These are phyloP conservation scores for Tarsius wallacei DNA, from an alignment of 2,797 vertebrate genomes.

Conservation along the genomic window DNA sequence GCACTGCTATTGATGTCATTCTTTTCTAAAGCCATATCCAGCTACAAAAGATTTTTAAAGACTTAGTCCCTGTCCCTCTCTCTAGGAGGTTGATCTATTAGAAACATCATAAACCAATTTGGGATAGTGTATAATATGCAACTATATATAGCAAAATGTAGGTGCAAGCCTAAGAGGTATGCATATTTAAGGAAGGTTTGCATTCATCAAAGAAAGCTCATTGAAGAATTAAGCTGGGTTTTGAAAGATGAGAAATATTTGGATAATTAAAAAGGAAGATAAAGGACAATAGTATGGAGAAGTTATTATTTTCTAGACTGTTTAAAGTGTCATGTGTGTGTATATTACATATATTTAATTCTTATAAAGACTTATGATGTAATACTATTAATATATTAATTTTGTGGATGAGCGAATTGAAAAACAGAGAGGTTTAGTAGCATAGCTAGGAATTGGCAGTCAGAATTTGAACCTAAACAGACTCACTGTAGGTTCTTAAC, in stretches of 20 bases:
- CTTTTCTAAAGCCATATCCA: not conserved
- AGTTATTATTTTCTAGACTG: conserved; percentile 27
- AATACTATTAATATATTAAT: not conserved
- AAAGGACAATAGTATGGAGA: not conserved
- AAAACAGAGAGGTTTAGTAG: conserved; percentile 24
- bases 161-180: not conserved
- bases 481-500: not conserved
- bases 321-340: not conserved
- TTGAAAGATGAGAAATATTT: conserved; percentile 39
- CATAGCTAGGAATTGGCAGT: not conserved
- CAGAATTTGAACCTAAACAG: not conserved
- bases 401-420: conserved; percentile 37
- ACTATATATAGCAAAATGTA: not conserved
- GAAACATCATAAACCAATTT: conserved; percentile 41
- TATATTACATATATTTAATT: conserved; percentile 5
- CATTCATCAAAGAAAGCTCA: not conserved
- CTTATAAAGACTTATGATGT: not conserved
- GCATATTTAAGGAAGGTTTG: not conserved
- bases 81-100: conserved; percentile 6
- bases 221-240: conserved; percentile 21
- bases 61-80: not conserved
- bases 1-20: not conserved
- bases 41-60: not conserved
- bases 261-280: not conserved
- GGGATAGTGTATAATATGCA: not conserved